Evolutionary conservation across 2,113 vertebrate genomes (phyloP), one percentile per base, ranked within the genome.

Genomic region (Tyrannus savana): DNA sequence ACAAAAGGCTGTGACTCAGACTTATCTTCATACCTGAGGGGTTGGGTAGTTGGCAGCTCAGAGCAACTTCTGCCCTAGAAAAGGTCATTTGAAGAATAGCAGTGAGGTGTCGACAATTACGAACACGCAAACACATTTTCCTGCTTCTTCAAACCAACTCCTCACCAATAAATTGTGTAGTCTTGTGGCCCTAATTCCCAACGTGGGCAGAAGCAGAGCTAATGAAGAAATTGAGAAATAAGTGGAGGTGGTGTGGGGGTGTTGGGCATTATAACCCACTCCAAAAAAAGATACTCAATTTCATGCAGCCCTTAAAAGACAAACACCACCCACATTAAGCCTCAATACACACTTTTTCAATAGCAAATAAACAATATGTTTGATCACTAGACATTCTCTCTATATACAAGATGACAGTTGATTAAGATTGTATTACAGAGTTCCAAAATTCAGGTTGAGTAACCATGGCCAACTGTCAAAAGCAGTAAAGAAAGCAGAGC

Each of bases 401-500:
- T 42, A 42, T 39, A 88, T 35, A 31, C 66, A 64, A 58, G n/a
- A 87, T 58, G 52, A 59, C 81, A 90, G 90, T 7, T 85, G 92
- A 91, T 81, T 68, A 75, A 95, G 66, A 60, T 21, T 30, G 11
- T 15, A 79, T 84, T 73, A 94, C 78, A 74, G 25, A 77, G 64
- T 35, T 94, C 67, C 78, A 66, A 97, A 91, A 96, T 82, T 63
- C 89, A 30, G 39, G 37, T 22, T 93, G 74, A 92, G 39, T 14
- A 89, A 72, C 69, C 87, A 49, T 37, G 44, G 68, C 41, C 85
- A 90, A 44, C 50, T 93, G 77, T 42, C 72, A 93, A 83, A 77
- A 78, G 68, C 35, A 80, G 79, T 84, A 86, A 96, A 86, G 90
- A 95, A 95, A 95, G 63, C 31, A 80, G 80, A 84, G 86, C 39